Conservation (phyloP, 2,113 vertebrate genomes). For the Tachuris rubrigastra region DNA sequence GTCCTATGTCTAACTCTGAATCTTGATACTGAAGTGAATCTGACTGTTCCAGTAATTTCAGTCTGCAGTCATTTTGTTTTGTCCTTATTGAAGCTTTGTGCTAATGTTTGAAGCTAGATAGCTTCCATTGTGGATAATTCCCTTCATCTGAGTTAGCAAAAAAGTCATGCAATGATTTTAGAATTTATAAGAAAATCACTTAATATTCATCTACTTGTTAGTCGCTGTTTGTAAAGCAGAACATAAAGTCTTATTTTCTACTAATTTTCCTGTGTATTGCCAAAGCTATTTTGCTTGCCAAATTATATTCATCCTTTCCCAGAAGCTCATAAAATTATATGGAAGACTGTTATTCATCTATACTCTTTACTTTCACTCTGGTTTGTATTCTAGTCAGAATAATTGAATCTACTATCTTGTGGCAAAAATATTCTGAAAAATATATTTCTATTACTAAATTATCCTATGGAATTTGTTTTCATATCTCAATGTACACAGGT, state of each 20-base stretch:
- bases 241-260: conserved; percentile 24
- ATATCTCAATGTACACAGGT: not conserved
- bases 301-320: conserved; percentile 6
- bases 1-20: fast-evolving
- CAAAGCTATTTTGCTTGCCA: not conserved
- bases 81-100: not conserved
- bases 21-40: not conserved
- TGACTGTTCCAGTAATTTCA: not conserved
- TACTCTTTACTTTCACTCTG: not conserved
- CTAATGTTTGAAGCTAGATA: not conserved
- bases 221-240: not conserved
- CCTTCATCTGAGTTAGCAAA: not conserved
- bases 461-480: not conserved
- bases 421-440: conserved; percentile 23
- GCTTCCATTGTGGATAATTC: not conserved
- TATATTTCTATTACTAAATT: not conserved
- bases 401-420: not conserved
- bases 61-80: not conserved
- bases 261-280: conserved; percentile 3
- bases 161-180: not conserved
- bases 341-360: not conserved
- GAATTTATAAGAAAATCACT: not conserved
- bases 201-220: conserved; percentile 10
- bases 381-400: not conserved
- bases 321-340: conserved; percentile 4